These are phyloP conservation scores for Eremobia ochroleuca DNA, from an alignment of 2,888 invertebrate species.

Conservation along the genomic window DNA sequence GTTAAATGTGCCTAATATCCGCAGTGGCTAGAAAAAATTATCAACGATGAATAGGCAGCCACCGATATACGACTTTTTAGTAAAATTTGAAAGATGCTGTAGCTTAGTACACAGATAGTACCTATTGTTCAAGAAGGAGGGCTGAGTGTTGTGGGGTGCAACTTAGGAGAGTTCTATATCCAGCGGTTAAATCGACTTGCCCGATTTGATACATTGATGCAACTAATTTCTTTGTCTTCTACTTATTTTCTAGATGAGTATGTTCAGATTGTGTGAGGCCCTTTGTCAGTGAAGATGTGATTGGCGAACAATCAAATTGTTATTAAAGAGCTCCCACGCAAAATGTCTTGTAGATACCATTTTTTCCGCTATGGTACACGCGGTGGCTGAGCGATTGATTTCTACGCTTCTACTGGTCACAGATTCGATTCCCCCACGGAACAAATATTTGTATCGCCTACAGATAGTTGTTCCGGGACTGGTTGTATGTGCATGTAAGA, in stretches of 20 bases:
- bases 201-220: conserved; percentile 16
- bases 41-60: conserved; percentile 7
- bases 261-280: conserved; percentile 23
- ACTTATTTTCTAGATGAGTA: conserved; percentile 42
- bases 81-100: conserved; percentile 22
- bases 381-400: conserved; percentile 10
- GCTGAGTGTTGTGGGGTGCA: conserved; percentile 12
- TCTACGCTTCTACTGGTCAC: conserved; percentile 25
- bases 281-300: conserved; percentile 22
- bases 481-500: conserved; percentile 21
- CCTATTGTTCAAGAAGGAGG: conserved; percentile 13
- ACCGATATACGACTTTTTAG: conserved; percentile 12
- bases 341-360: conserved; percentile 5
- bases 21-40: conserved; percentile 17
- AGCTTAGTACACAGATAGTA: conserved; percentile 2
- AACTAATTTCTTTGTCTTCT: conserved; percentile 30
- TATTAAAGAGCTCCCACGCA: conserved; percentile 13
- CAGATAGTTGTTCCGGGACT: conserved; percentile 21
- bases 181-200: neutral
- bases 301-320: conserved; percentile 3
- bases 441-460: conserved; percentile 32
- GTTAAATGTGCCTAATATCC: conserved; percentile 6
- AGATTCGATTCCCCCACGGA: conserved; percentile 13
- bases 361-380: neutral
- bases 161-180: conserved; percentile 25